These are phyloP conservation scores for Sinella curviseta DNA, from an alignment of 1,140 invertebrate genomes.

Conservation along the genomic window DNA sequence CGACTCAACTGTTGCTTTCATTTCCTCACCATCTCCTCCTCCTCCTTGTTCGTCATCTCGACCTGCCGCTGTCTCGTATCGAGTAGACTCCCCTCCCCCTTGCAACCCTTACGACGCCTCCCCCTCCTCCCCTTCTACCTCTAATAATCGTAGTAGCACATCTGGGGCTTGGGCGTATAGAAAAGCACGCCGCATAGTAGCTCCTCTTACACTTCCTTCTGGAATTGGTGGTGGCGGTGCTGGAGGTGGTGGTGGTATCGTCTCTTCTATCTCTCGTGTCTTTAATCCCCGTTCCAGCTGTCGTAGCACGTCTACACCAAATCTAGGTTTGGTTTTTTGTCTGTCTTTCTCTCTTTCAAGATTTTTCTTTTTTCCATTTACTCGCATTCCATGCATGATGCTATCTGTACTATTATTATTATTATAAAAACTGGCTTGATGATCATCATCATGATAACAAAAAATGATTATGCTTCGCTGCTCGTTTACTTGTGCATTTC, in stretches of 20 bases:
- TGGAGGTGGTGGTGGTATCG: not conserved
- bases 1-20: not conserved
- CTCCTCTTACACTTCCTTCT: not conserved
- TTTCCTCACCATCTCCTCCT: not conserved
- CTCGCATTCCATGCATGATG: slow-evolving; percentile 5
- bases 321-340: slow-evolving; percentile 71
- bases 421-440: not conserved
- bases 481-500: not conserved
- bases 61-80: not conserved
- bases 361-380: not conserved
- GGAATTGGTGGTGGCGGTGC: not conserved
- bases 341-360: not conserved
- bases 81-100: not conserved
- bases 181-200: not conserved
- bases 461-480: not conserved
- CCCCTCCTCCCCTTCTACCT: slow-evolving; percentile 59
- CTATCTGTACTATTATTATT: not conserved
- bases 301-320: slow-evolving; percentile 83
- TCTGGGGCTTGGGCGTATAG: slow-evolving; percentile 22
- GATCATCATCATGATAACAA: not conserved
- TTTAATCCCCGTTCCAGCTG: slow-evolving; percentile 51
- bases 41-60: not conserved
- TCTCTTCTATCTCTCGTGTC: slow-evolving; percentile 14
- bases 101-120: slow-evolving; percentile 40
- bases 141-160: slow-evolving; percentile 9